These are phyloP conservation scores for Salvelinus fontinalis DNA, from an alignment of 2,113 vertebrate species.

Conservation along the genomic window DNA sequence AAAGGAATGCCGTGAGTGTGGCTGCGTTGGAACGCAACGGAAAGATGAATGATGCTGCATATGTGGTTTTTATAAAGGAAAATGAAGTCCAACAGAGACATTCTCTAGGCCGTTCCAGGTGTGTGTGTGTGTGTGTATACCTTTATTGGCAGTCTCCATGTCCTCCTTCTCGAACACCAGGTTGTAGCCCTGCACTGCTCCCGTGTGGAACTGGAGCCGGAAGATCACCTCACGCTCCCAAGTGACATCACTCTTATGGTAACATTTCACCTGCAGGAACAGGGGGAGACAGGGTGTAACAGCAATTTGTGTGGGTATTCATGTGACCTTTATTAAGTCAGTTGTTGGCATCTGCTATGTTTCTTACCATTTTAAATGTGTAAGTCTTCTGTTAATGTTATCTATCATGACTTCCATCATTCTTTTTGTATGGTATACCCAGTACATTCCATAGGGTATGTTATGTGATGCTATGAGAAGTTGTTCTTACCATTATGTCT, in stretches of 20 bases:
- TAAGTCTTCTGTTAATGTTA: neutral
- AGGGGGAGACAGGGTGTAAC: neutral
- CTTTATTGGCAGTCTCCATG: conserved; percentile 86
- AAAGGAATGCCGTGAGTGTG: conserved; percentile 30
- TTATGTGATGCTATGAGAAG: neutral
- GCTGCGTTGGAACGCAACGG: neutral
- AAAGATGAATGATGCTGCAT: conserved; percentile 28
- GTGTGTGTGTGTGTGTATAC: conserved; percentile 55
- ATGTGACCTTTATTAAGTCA: neutral
- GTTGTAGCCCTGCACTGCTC: conserved; percentile 83
- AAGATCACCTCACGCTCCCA: conserved; percentile 84
- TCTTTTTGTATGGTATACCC: neutral
- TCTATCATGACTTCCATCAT: neutral
- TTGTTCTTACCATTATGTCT: conserved; percentile 86
- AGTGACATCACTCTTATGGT: conserved; percentile 83
- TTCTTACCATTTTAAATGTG: neutral
- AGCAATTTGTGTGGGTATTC: neutral
- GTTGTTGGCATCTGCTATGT: neutral
- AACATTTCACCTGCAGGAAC: conserved; percentile 86
- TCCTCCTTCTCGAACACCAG: conserved; percentile 90
- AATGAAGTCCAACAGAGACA: conserved; percentile 36
- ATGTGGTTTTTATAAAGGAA: neutral
- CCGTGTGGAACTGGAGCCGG: conserved; percentile 94
- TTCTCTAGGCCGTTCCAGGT: conserved; percentile 56
- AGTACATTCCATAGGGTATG: neutral